Conservation (phyloP, 1,140 invertebrate genomes). For the Dendrolimus punctatus region DNA sequence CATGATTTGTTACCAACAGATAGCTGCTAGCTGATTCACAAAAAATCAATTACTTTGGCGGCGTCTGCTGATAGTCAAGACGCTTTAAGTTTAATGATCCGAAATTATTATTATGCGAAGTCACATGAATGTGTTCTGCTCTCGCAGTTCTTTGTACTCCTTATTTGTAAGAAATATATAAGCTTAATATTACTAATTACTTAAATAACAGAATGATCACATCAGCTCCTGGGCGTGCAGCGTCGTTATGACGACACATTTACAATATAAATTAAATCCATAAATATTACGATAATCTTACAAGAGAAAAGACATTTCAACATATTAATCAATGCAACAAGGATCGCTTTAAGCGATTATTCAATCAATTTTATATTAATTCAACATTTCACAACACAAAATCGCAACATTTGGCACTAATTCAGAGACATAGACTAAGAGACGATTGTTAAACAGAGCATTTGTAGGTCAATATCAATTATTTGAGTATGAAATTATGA, state of each 20-base stretch:
- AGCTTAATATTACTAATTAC: constrained; percentile 15
- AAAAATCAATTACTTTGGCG: no score
- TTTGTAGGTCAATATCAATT: no score
- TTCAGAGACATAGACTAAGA: constrained; percentile 31
- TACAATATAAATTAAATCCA: constrained; percentile 32
- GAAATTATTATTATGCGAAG: no score
- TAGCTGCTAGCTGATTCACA: no score
- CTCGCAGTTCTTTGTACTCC: no score
- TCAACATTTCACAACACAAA: constrained; percentile 37
- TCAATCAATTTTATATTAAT: constrained; percentile 28
- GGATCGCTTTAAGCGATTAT: constrained; percentile 45
- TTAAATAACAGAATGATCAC: constrained; percentile 49
- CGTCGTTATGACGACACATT: constrained; percentile 28
- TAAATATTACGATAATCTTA: constrained; percentile 43
- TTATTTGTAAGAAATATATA: constrained; percentile 11
- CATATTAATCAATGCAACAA: constrained; percentile 35
- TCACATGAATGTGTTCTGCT: no score
- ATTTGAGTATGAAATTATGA: no score
- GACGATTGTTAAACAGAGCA: constrained; percentile 1
- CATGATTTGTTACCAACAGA: no score
- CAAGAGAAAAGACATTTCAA: constrained; percentile 16
- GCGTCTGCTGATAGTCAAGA: no score
- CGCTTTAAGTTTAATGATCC: no score
- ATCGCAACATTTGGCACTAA: constrained; percentile 47
- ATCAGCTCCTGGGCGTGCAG: constrained; percentile 40